Percentiles rank a stretch among this genome's conserved stretches.
These are phyloP conservation scores for Oligia fasciuncula DNA, from an alignment of 2,888 invertebrate genomes.

Conservation along the genomic window DNA sequence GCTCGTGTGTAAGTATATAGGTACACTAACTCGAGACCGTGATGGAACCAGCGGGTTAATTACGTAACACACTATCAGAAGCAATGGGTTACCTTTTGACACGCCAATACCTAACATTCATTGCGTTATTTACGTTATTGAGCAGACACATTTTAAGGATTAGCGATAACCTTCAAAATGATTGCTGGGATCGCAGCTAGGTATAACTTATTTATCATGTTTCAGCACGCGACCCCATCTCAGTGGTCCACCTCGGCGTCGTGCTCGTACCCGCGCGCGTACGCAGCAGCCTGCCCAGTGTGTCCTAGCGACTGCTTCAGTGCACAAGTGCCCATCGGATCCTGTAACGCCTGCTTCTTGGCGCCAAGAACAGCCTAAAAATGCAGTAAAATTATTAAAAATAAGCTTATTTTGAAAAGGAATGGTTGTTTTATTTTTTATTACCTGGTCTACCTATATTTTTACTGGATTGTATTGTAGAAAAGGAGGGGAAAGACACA, in stretches of 20 bases:
- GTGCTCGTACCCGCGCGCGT: slow-evolving; percentile 74
- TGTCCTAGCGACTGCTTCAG: slow-evolving; percentile 80
- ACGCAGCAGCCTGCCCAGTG: slow-evolving; percentile 76
- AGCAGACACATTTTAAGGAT: too few species aligned
- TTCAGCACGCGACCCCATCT: slow-evolving; percentile 73
- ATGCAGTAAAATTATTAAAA: background rate
- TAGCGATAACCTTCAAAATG: too few species aligned
- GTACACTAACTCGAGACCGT: too few species aligned
- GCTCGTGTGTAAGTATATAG: too few species aligned
- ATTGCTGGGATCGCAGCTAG: too few species aligned
- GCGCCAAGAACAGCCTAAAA: slow-evolving; percentile 67
- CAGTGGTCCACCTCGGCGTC: slow-evolving; percentile 72
- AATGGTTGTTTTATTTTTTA: background rate
- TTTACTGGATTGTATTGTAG: background rate
- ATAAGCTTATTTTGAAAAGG: background rate
- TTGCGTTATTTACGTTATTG: too few species aligned
- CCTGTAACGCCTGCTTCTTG: slow-evolving; percentile 79
- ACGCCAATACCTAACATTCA: too few species aligned
- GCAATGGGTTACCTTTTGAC: too few species aligned
- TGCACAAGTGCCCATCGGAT: slow-evolving; percentile 74
- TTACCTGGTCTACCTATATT: too few species aligned
- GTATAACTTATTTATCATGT: background rate
- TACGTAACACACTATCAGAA: too few species aligned
- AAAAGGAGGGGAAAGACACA: background rate
- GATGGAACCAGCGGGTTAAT: too few species aligned